Conservation (phyloP, 2,888 invertebrate species). For the Baronia brevicornis region DNA sequence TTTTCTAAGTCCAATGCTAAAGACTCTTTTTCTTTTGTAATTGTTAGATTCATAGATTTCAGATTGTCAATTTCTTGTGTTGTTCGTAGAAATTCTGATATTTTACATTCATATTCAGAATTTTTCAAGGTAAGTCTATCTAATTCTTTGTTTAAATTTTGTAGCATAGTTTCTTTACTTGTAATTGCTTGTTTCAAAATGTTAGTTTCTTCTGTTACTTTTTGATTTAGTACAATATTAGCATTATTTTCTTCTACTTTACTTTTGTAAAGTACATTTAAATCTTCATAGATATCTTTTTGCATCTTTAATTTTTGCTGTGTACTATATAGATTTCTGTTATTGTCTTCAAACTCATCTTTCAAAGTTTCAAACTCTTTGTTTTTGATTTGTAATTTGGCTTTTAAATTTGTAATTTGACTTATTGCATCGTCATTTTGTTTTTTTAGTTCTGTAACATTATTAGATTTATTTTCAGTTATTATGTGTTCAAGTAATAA, state of each 20-base stretch:
- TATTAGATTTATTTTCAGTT: slow-evolving; percentile 20
- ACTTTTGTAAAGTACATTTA: slow-evolving; percentile 33
- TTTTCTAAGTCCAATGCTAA: slow-evolving; percentile 44
- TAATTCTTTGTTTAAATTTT: slow-evolving; percentile 25
- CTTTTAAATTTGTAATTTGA: slow-evolving; percentile 33
- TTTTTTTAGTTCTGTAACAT: slow-evolving; percentile 20
- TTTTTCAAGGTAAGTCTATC: slow-evolving; percentile 16
- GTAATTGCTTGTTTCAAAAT: slow-evolving; percentile 31
- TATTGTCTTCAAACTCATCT: slow-evolving; percentile 25
- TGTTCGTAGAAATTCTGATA: slow-evolving; percentile 27
- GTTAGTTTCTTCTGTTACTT: slow-evolving; percentile 36
- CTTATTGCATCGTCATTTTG: slow-evolving; percentile 26
- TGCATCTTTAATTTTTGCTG: slow-evolving; percentile 30
- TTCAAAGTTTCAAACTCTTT: slow-evolving; percentile 30
- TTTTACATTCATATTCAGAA: slow-evolving; percentile 25
- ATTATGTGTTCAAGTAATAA: slow-evolving; percentile 38
- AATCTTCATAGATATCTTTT: slow-evolving; percentile 29
- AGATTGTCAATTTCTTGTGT: slow-evolving; percentile 36
- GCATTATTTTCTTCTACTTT: slow-evolving; percentile 37
- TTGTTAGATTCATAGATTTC: slow-evolving; percentile 39
- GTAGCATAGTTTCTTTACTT: slow-evolving; percentile 33
- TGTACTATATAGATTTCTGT: slow-evolving; percentile 31
- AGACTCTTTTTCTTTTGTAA: slow-evolving; percentile 43
- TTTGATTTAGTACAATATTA: slow-evolving; percentile 29
- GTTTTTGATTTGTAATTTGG: slow-evolving; percentile 32